Conservation (phyloP, 2,113 vertebrate genomes). For the Numida meleagris region DNA sequence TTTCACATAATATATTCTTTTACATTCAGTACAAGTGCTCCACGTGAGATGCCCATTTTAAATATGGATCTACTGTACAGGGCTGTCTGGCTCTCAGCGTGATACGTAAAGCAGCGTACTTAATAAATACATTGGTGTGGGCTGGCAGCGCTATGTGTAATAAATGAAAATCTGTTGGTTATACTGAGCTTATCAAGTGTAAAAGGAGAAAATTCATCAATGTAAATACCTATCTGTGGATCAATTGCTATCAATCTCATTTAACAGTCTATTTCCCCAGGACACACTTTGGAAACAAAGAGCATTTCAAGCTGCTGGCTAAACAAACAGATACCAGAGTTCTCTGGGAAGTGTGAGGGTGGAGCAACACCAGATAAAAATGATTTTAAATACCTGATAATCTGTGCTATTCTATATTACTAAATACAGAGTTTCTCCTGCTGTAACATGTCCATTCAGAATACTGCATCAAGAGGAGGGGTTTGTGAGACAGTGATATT, state of each 20-base stretch:
- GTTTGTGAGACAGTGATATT: neutral
- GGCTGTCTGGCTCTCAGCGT: conserved; percentile 36
- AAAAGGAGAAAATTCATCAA: conserved; percentile 48
- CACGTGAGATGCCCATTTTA: conserved; percentile 15
- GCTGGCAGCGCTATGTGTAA: conserved; percentile 25
- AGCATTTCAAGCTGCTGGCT: conserved; percentile 57
- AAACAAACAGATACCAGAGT: conserved; percentile 64
- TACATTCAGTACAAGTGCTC: conserved; percentile 59
- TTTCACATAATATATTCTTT: conserved; percentile 64
- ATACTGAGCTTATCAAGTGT: conserved; percentile 20
- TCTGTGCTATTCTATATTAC: neutral
- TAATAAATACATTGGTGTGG: conserved; percentile 26
- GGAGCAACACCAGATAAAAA: conserved; percentile 43
- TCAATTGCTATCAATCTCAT: conserved; percentile 63
- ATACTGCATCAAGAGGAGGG: neutral
- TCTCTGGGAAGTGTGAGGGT: neutral
- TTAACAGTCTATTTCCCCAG: conserved; percentile 61
- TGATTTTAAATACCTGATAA: neutral
- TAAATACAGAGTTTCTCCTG: neutral
- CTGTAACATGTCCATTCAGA: neutral
- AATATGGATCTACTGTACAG: conserved; percentile 59
- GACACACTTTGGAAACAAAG: conserved; percentile 62
- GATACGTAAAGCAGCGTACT: neutral
- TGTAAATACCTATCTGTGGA: conserved; percentile 37
- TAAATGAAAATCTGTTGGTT: conserved; percentile 47